A percentile compares a stretch with the other conserved stretches of the same genome.
phyloP scores from a whole-genome alignment of 2,797 vertebrate genomes.

The Poecilia wingei region DNA sequence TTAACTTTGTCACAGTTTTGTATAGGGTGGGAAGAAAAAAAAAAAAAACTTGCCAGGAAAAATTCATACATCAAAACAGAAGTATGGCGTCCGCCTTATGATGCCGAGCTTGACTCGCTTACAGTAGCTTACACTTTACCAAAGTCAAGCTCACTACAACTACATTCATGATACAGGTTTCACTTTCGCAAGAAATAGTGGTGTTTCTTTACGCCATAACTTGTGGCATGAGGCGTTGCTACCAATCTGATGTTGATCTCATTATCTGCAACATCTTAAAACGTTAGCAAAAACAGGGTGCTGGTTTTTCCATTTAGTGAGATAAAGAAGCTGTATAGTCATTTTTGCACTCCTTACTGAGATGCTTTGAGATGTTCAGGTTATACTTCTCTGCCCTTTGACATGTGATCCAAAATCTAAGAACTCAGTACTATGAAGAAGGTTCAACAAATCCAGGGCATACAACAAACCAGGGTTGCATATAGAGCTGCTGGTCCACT shows the following conservation, averaged over 20 bases:
- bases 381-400: not conserved
- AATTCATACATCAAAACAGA: not conserved
- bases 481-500: not conserved
- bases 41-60: not conserved
- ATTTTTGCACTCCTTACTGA: not conserved
- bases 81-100: not conserved
- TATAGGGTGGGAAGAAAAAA: not conserved
- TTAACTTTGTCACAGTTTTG: not conserved
- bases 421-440: not conserved
- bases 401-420: not conserved
- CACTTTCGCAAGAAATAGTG: not conserved
- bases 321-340: not conserved
- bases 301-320: not conserved
- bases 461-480: not conserved
- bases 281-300: not conserved
- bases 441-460: not conserved
- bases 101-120: not conserved
- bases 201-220: not conserved
- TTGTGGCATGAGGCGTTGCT: constrained; percentile 1
- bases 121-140: not conserved
- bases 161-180: not conserved
- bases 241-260: not conserved
- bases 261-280: constrained; percentile 5
- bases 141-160: not conserved
- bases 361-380: no score